Percentiles rank a stretch among this genome's conserved stretches.
phyloP scores from a whole-genome alignment of 2,888 invertebrate species.

The Trichopoda pennipes region DNA sequence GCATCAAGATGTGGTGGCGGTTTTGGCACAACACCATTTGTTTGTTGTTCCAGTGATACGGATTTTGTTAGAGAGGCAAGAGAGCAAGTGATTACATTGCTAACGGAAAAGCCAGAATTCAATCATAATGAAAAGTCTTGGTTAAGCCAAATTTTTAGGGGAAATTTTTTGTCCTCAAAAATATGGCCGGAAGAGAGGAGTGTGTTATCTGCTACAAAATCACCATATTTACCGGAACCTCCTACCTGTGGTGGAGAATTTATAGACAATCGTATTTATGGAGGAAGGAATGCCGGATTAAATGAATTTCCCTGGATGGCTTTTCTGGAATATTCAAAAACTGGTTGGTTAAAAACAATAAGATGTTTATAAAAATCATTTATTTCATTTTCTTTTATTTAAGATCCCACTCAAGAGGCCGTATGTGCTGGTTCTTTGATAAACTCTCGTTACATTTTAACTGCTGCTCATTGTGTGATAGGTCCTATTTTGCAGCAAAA shows the following conservation, averaged over 20 bases:
- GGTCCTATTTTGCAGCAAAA: constrained; percentile 82
- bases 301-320: constrained; percentile 88
- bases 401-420: constrained; percentile 45
- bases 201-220: constrained; percentile 18
- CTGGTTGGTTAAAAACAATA: constrained; percentile 71
- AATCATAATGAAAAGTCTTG: constrained; percentile 15
- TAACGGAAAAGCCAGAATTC: neutral
- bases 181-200: constrained; percentile 4
- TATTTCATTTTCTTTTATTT: neutral
- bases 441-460: constrained; percentile 82
- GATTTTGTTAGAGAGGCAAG: constrained; percentile 71
- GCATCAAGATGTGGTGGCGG: constrained; percentile 75
- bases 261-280: constrained; percentile 83
- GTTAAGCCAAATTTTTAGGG: constrained; percentile 32
- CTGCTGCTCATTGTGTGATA: constrained; percentile 84
- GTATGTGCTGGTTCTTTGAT: constrained; percentile 79
- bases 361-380: neutral
- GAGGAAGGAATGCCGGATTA: constrained; percentile 83
- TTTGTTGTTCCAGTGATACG: constrained; percentile 78
- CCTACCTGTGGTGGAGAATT: constrained; percentile 78
- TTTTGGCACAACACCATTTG: constrained; percentile 74
- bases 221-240: constrained; percentile 72
- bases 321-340: constrained; percentile 83
- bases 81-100: neutral
- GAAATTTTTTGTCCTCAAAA: constrained; percentile 30